phyloP scores from a whole-genome alignment of 2,888 invertebrate genomes.

The Cryptops parisi region DNA sequence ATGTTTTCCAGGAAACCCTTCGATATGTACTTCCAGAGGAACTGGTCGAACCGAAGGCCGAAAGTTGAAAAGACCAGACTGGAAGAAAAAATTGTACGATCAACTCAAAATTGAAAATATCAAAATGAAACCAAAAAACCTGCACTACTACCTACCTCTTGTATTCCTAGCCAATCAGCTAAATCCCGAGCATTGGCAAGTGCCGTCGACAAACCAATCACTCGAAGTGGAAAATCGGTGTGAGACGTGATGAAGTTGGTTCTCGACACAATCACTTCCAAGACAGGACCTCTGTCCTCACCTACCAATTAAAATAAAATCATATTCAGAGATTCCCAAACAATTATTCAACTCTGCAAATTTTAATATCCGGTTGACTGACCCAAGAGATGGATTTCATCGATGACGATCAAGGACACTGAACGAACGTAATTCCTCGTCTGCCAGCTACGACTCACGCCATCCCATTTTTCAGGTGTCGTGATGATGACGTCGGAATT shows the following conservation, averaged over 20 bases:
- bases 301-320: constrained; percentile 26
- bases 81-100: constrained; percentile 13
- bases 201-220: constrained; percentile 93
- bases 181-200: constrained; percentile 94
- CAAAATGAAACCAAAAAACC: neutral
- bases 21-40: constrained; percentile 83
- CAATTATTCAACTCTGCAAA: constrained; percentile 12
- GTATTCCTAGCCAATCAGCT: constrained; percentile 89
- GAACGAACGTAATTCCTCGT: constrained; percentile 79
- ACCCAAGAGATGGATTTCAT: constrained; percentile 94
- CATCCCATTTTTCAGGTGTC: constrained; percentile 99
- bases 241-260: constrained; percentile 91
- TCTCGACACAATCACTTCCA: constrained; percentile 96
- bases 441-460: constrained; percentile 96
- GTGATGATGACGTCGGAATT: constrained; percentile 88
- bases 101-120: neutral
- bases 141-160: constrained; percentile 25
- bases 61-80: constrained; percentile 92
- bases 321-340: constrained; percentile 4
- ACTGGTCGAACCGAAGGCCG: constrained; percentile 95
- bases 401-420: constrained; percentile 85
- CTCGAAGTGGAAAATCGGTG: constrained; percentile 62
- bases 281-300: constrained; percentile 43
- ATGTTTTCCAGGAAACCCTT: constrained; percentile 92
- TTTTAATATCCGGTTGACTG: constrained; percentile 41